Evolutionary conservation across 2,888 invertebrate genomes (phyloP), one percentile per base, ranked within the genome.

Genomic region (Dendrolimus houi): DNA sequence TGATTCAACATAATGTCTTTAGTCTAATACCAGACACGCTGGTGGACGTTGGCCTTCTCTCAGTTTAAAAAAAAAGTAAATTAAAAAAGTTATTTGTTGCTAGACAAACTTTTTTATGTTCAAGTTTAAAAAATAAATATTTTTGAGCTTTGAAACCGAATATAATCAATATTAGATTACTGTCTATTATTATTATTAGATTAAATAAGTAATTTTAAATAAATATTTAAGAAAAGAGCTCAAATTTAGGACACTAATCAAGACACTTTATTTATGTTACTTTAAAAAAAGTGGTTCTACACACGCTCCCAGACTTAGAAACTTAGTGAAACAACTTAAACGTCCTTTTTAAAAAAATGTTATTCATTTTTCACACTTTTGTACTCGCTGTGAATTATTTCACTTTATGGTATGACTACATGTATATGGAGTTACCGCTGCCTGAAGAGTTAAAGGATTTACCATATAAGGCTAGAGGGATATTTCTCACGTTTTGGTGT

Each of bases 401-500:
- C 57, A 60, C 82, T 1, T 55, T 87, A 60, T 83, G 80, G 75
- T 85, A 83, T 59, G 87, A 87, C 58, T 79, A 86, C 58, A 67
- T 59, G 9, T 83, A 81, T 62, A 67, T 87, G 57, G 75, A 83
- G 0, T 47, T 87, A 1, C 82, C 84, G 0, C 74, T 79, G 0
- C 59, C 66, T 2, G 70, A 77, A 55, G 71, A 72, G 6, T 63
- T 81, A 29, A 73, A 64, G 12, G 57, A 63, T 9, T 67, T 85
- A 57, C 83, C 84, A 0, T 64, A 81, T 0, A 83, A 81, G 58
- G 82, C 76, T 0, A 71, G 87, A 40, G 65, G 67, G 41, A 66
- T 81, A 59, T 87, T 83, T 59, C 65, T 87, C 8, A 87, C 87
- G 0, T 68, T 83, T 53, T 87, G 87, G 86, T 77, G 79, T 57